Percentiles rank a stretch among this genome's conserved stretches.
Conservation (phyloP, 2,113 vertebrate species). For the Zootoca vivipara region DNA sequence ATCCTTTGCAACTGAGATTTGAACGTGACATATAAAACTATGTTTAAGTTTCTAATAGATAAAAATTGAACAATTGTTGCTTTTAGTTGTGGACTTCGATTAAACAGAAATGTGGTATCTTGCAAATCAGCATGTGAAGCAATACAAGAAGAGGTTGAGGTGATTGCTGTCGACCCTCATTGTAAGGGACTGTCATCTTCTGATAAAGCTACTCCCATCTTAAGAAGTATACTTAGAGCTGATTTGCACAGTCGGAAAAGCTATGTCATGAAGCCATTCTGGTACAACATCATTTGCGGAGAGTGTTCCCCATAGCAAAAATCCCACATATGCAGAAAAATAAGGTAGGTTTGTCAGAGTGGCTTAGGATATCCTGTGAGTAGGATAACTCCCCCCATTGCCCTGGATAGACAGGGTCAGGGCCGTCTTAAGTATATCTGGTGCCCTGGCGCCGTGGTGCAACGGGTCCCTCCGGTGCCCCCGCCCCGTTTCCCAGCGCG, state of each 20-base stretch:
- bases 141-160: background rate
- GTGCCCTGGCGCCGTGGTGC: too few relatives aligned
- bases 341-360: background rate
- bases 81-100: background rate
- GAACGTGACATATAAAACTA: background rate
- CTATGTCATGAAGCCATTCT: background rate
- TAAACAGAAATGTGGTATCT: background rate
- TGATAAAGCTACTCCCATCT: background rate
- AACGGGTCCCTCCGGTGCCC: too few relatives aligned
- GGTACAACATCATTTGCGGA: background rate
- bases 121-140: background rate
- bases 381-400: too few relatives aligned
- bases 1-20: background rate
- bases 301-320: background rate
- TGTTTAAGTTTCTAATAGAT: background rate
- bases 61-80: background rate
- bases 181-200: background rate
- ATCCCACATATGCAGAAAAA: background rate
- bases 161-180: background rate
- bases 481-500: too few relatives aligned
- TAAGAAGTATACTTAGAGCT: background rate
- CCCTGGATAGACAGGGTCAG: too few relatives aligned
- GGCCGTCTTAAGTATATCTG: too few relatives aligned
- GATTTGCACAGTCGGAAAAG: background rate
- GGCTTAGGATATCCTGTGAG: too few relatives aligned